Evolutionary conservation across 1,140 invertebrate species (phyloP), one percentile per base, ranked within the genome.

Genomic region (Aphelenchoides fujianensis): DNA sequence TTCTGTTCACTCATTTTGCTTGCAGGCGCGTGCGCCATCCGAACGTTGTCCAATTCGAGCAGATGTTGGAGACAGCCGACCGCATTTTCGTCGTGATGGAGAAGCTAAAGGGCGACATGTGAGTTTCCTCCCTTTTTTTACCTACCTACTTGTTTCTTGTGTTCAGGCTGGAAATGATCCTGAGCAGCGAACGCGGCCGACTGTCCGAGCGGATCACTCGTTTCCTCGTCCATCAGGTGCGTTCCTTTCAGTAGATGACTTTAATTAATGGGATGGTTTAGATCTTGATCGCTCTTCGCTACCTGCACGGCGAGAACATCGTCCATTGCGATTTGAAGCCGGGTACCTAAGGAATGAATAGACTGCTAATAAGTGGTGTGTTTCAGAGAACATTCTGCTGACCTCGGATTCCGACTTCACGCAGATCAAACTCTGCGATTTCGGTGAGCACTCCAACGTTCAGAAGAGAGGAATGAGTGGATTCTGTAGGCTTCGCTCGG

Each of bases 121-220:
- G n/a, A n/a, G n/a, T n/a, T n/a, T n/a, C n/a, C n/a, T n/a, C n/a
- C n/a, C n/a, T n/a, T n/a, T n/a, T n/a, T n/a, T n/a, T n/a, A n/a
- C n/a, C n/a, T n/a, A n/a, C n/a, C n/a, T n/a, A n/a, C n/a, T n/a
- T n/a, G n/a, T n/a, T n/a, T n/a, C n/a, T n/a, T n/a, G n/a, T n/a
- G n/a, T n/a, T n/a, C n/a, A n/a, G n/a, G n/a, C n/a, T 98, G 52
- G 96, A 99, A 87, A 98, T 98, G 96, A 99, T 99, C 81, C 86
- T 98, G 3, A 94, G 91, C 0, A 93, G 92, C 81, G 91, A 95
- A 74, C 90, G 90, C 41, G 92, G 93, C 3, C 87, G 94, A 27
- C 89, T 99, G 0, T 92, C 90, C 23, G 96, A 98, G 85, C 86
- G 95, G 66, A 91, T 94, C 67, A 97, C 95, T 5, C 97, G 97